These are phyloP conservation scores for Lytechinus pictus DNA, from an alignment of 35 echinoderm and acorn worm species.

Conservation along the genomic window DNA sequence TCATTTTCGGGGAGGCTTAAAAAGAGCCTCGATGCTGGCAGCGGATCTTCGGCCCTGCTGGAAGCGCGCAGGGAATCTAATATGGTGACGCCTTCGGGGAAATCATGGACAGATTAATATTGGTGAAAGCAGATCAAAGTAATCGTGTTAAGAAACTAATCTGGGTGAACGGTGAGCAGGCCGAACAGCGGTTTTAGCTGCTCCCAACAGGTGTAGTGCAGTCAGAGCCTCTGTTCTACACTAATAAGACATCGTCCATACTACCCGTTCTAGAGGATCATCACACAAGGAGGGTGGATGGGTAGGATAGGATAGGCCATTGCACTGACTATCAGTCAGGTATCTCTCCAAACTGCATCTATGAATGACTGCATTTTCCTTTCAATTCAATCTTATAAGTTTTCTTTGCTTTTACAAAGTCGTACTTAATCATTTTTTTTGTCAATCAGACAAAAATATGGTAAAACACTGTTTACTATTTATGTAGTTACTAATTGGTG, in stretches of 20 bases:
- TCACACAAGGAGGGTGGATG: neutral
- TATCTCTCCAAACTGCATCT: neutral
- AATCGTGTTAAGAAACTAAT: constrained; percentile 57
- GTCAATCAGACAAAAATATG: too few relatives aligned
- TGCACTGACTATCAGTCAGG: neutral
- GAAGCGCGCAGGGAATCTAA: constrained; percentile 26
- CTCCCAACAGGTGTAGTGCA: constrained; percentile 51
- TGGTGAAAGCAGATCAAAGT: constrained; percentile 52
- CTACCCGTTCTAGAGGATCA: neutral
- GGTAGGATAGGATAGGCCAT: neutral
- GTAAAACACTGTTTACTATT: too few relatives aligned
- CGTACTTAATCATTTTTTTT: neutral
- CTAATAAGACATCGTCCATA: constrained; percentile 29
- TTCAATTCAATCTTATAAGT: neutral
- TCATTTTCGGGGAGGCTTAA: constrained; percentile 46
- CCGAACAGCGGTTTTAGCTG: constrained; percentile 44
- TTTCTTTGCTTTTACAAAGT: neutral
- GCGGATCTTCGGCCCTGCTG: neutral
- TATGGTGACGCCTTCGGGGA: constrained; percentile 41
- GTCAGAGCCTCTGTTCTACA: constrained; percentile 45
- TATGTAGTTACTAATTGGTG: too few relatives aligned
- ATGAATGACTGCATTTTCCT: neutral
- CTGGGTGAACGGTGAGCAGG: neutral
- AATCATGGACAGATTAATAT: constrained; percentile 53
- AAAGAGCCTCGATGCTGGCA: constrained; percentile 25